These are phyloP conservation scores for Noctua janthe DNA, from an alignment of 2,888 invertebrate genomes.

Conservation along the genomic window DNA sequence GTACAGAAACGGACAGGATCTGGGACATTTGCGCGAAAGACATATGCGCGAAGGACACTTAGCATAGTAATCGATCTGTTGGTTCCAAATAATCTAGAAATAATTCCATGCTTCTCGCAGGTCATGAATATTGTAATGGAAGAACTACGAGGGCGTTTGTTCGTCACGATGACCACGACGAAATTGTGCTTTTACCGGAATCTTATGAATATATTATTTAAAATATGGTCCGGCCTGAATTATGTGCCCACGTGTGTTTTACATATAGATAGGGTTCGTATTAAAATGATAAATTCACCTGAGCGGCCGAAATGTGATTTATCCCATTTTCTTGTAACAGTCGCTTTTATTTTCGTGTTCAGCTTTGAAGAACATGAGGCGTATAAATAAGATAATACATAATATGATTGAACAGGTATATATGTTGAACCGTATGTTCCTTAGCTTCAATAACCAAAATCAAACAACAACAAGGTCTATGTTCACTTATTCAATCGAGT, in stretches of 20 bases:
- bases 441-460: neutral
- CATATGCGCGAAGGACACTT: too few relatives aligned
- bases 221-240: constrained; percentile 75
- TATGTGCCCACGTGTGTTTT: constrained; percentile 69
- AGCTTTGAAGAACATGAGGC: constrained; percentile 31
- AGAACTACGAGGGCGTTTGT: constrained; percentile 75
- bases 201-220: constrained; percentile 84
- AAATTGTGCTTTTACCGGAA: constrained; percentile 76
- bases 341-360: constrained; percentile 18
- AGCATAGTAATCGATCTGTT: constrained; percentile 42
- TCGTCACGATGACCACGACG: constrained; percentile 76
- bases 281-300: constrained; percentile 51
- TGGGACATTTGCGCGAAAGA: too few relatives aligned
- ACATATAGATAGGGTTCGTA: constrained; percentile 60
- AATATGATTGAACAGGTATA: neutral
- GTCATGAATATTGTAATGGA: constrained; percentile 80
- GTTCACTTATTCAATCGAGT: constrained; percentile 12
- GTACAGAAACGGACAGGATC: too few relatives aligned
- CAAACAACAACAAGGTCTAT: neutral
- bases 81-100: constrained; percentile 47
- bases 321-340: constrained; percentile 20
- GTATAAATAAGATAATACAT: constrained; percentile 1
- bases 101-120: constrained; percentile 66
- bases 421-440: too few relatives aligned
- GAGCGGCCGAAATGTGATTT: constrained; percentile 33